Evolutionary conservation across 2,888 invertebrate genomes (phyloP), one percentile per base, ranked within the genome.

Genomic region (Eristalis intricaria): DNA sequence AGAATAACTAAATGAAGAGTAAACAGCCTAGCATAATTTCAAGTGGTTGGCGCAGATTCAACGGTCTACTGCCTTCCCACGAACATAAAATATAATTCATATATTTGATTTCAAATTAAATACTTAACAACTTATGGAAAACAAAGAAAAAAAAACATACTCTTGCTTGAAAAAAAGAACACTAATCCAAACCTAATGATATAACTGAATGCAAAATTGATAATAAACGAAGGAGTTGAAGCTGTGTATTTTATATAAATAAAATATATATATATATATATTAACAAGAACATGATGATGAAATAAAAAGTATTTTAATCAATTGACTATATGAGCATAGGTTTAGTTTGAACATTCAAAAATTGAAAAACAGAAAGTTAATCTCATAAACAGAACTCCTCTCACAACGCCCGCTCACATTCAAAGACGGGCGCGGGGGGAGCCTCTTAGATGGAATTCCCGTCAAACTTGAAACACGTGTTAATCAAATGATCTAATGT

Each of bases 21-120:
- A 56, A 66, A 38, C 61, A 77, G 10, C 35, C 82, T 86, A 86
- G 86, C 64, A 83, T 86, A 83, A 83, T 86, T 83, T 66, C 5
- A 78, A 75, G 64, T 66, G 29, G 60, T 80, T 50, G 4, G 43
- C 43, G 43, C 19, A 43, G 43, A 43, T 43, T 43, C 43, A 2
- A n/a, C 43, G 50, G 76, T 71, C 70, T 63, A 19, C 73, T 26
- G 50, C 50, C 69, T 77, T 61, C 60, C 58, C 65, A 78, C 64
- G 3, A 65, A 23, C 56, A 13, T 15, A 66, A 32, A 43, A 19
- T 8, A 56, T 56, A n/a, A 56, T 19, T 60, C 50, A 50, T 50
- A 50, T 7, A n/a, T 10, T 50, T 8, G n/a, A n/a, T 50, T 8
- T 50, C 8, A 26, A 68, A 58, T 10, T 1, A 60, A 68, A 38